Conservation (phyloP, 2,888 invertebrate species). For the Loripinus fragilis region DNA sequence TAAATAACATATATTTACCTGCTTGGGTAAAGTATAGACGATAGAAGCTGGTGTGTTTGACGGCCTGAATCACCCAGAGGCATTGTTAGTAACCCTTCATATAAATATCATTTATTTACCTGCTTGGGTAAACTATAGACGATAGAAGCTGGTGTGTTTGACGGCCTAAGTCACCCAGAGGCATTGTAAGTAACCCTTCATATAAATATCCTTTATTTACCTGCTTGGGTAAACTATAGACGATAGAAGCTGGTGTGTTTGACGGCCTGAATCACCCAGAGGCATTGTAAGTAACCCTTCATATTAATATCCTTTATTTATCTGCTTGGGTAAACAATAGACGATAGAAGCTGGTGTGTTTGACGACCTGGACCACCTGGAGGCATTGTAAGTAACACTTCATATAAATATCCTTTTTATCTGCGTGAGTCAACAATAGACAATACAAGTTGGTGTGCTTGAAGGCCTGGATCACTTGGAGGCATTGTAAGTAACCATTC, state of each 20-base stretch:
- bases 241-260: conserved; percentile 63
- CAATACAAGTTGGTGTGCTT: conserved; percentile 63
- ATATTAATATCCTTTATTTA: no score
- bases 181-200: conserved; percentile 67
- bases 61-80: conserved; percentile 50
- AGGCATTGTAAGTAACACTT: no score
- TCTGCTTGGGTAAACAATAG: no score
- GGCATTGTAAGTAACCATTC: conserved; percentile 66
- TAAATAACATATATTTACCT: no score
- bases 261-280: conserved; percentile 52
- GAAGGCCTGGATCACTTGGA: conserved; percentile 52
- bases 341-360: no score
- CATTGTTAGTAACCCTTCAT: conserved; percentile 67
- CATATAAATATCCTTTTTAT: no score
- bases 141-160: conserved; percentile 63
- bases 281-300: conserved; percentile 70
- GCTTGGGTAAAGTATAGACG: conserved; percentile 58
- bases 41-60: conserved; percentile 65
- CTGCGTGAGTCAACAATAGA: conserved; percentile 60
- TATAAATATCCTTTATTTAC: no score
- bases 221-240: conserved; percentile 58
- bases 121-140: conserved; percentile 59
- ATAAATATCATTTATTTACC: no score
- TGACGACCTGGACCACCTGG: no score
- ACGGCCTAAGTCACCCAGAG: conserved; percentile 50